Percentiles rank a stretch among this genome's conserved stretches.
These are phyloP conservation scores for Protobothrops flavoviridis DNA, from an alignment of 2,113 vertebrate genomes.

Conservation along the genomic window DNA sequence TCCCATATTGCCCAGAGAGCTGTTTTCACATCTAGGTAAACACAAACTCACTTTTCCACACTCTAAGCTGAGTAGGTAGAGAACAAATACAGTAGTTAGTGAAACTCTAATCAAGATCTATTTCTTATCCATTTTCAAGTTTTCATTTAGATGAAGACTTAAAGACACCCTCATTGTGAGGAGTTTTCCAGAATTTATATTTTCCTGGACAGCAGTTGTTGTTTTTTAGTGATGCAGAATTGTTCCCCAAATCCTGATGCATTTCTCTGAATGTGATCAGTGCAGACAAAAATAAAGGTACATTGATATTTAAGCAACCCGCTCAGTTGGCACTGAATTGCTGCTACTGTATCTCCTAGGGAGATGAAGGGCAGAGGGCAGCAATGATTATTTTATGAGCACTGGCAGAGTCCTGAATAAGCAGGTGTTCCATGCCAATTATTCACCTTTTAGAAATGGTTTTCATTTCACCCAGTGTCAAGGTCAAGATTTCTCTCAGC, in stretches of 20 bases:
- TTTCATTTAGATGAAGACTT: neutral
- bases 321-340: neutral
- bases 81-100: neutral
- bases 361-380: conserved; percentile 14
- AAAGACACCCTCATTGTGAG: neutral
- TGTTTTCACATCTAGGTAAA: neutral
- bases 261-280: neutral
- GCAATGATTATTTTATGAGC: neutral
- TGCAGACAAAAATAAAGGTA: neutral
- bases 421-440: conserved; percentile 11
- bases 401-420: neutral
- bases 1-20: neutral
- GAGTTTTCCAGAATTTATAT: neutral
- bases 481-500: conserved; percentile 7
- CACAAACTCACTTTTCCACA: neutral
- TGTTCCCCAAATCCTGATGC: neutral
- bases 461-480: conserved; percentile 2
- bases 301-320: neutral
- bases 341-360: neutral
- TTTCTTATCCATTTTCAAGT: neutral
- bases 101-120: neutral
- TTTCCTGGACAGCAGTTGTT: neutral
- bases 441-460: conserved; percentile 9
- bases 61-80: neutral
- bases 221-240: neutral